Percentiles rank a stretch among this genome's conserved stretches.
These are phyloP conservation scores for Chaetoderma sp. DNA, from an alignment of 2,888 invertebrate species.

Conservation along the genomic window DNA sequence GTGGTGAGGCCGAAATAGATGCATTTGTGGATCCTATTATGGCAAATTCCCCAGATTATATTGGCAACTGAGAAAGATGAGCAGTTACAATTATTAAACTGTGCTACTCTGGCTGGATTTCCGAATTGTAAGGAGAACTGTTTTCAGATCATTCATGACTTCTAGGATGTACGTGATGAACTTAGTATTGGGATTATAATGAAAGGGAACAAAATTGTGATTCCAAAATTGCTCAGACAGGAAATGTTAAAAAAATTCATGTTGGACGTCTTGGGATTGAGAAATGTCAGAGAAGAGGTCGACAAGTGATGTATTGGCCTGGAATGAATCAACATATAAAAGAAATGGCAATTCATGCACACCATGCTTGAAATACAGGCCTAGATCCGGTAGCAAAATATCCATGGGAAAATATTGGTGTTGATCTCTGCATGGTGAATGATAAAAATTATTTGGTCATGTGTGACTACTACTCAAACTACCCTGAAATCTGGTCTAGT, in stretches of 20 bases:
- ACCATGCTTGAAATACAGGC: neutral
- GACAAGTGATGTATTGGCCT: neutral
- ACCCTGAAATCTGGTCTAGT: too few species aligned
- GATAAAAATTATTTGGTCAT: too few species aligned
- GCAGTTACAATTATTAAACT: neutral
- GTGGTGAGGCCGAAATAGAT: constrained; percentile 3
- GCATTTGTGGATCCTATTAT: neutral
- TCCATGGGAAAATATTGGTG: too few species aligned
- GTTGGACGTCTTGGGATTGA: neutral
- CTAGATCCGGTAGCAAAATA: too few species aligned
- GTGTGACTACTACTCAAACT: too few species aligned
- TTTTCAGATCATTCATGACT: neutral
- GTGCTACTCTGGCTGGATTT: constrained; percentile 12
- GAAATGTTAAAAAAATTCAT: constrained; percentile 19
- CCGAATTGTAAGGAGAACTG: constrained; percentile 9
- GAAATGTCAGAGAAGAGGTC: neutral
- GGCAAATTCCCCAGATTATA: neutral
- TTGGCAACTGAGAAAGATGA: constrained; percentile 6
- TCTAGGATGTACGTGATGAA: constrained; percentile 13
- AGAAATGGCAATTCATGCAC: neutral
- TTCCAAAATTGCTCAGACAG: constrained; percentile 1
- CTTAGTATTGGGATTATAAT: constrained; percentile 4
- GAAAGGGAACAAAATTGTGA: constrained; percentile 15
- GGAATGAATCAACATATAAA: neutral
- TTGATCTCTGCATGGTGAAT: too few species aligned